phyloP scores from a whole-genome alignment of 2,797 vertebrate species.

The Bradypus variegatus region DNA sequence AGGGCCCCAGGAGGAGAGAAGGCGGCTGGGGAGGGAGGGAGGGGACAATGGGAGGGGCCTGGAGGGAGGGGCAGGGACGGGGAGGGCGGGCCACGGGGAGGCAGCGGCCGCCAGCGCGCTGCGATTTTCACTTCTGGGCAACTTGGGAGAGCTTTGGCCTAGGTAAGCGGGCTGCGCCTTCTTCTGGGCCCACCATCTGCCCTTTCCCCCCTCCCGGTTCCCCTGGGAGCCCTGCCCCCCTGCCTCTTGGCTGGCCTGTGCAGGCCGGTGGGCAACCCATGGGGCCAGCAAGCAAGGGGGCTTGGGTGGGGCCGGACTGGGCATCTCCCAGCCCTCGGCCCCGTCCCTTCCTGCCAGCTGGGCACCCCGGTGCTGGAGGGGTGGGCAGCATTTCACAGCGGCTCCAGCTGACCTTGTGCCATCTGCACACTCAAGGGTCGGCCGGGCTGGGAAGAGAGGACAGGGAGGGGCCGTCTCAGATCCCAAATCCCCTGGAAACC shows the following conservation, averaged over 20 bases:
- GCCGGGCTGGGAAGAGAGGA: not conserved
- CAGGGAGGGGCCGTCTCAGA: not conserved
- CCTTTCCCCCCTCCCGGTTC: not conserved
- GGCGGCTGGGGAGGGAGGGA: not conserved
- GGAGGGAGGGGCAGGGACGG: not conserved
- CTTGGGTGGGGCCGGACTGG: not conserved
- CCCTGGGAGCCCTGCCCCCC: not conserved
- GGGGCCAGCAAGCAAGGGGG: not conserved
- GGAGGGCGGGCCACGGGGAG: not conserved
- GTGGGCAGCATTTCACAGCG: not conserved
- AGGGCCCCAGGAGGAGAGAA: not conserved
- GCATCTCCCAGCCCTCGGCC: not conserved
- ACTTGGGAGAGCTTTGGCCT: not conserved
- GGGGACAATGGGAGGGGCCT: not conserved
- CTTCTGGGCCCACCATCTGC: too few relatives aligned
- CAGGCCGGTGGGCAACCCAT: not conserved
- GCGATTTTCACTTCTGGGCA: not conserved
- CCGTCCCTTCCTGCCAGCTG: not conserved
- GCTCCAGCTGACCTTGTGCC: not conserved
- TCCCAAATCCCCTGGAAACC: not conserved
- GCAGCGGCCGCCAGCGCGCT: not conserved
- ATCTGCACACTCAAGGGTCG: not conserved
- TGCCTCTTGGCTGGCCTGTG: not conserved
- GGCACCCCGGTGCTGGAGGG: not conserved
- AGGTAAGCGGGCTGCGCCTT: not conserved